A percentile compares a stretch with the other conserved stretches of the same genome.
These are phyloP conservation scores for Abrostola tripartita DNA, from an alignment of 2,888 invertebrate genomes.

Conservation along the genomic window DNA sequence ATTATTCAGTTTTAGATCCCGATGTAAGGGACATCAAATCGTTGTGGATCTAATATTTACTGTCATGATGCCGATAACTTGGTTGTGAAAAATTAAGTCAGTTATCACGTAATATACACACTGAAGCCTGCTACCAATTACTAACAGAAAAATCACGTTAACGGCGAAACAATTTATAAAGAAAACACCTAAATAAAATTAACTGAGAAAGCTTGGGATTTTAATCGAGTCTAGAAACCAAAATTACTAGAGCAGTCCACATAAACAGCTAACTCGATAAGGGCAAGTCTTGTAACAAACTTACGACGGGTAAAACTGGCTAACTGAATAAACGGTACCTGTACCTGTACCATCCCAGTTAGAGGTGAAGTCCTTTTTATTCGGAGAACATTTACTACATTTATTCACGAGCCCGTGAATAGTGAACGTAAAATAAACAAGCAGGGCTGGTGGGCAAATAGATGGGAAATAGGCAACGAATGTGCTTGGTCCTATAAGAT, in stretches of 20 bases:
- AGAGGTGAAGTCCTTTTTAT: conserved; percentile 37
- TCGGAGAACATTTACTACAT: conserved; percentile 41
- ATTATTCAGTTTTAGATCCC: conserved; percentile 2
- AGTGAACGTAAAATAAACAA: conserved; percentile 34
- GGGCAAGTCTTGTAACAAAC: conserved; percentile 51
- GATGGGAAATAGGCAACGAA: background rate
- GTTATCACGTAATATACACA: too few species aligned
- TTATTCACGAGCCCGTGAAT: conserved; percentile 38
- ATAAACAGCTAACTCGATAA: conserved; percentile 47
- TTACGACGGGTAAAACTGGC: conserved; percentile 43
- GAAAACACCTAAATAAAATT: conserved; percentile 4
- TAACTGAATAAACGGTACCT: conserved; percentile 58
- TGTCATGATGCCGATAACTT: background rate
- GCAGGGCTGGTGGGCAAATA: conserved; percentile 21
- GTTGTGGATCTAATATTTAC: background rate
- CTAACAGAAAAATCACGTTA: background rate
- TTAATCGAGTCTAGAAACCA: conserved; percentile 42
- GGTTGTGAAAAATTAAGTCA: too few species aligned
- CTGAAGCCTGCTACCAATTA: background rate
- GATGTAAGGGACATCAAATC: background rate
- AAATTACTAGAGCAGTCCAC: conserved; percentile 31
- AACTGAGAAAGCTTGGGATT: conserved; percentile 31
- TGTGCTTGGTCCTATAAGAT: background rate
- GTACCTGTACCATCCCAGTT: conserved; percentile 43
- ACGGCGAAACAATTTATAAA: background rate